Base-by-base conservation (phyloP, 2,888 invertebrate species). In the Sphecodes monilicornis region DNA sequence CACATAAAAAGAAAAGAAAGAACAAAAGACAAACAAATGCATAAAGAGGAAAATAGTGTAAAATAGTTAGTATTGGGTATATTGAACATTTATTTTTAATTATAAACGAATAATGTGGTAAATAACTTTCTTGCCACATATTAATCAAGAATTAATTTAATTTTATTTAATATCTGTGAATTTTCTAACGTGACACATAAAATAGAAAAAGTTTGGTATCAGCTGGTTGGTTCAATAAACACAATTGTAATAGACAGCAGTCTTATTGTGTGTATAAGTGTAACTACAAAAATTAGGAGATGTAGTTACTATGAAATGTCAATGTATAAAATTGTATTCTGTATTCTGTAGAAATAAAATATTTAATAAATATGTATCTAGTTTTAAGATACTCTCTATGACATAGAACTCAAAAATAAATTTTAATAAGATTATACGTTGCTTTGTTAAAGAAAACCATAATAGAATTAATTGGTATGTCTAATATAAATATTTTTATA, bases 1-100 rank as follows among this genome's bases (percentile, higher is more conserved):
- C 84, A 85, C 29, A 68, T 86, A 13, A 64, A 60, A 43, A 81
- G 84, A 26, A 91, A 83, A 69, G 83, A 88, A n/a, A 89, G 88
- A 79, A 60, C 36, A 41, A 71, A 57, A 3, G 86, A 86, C 46
- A 84, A 76, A 69, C 82, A 84, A 80, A 72, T 80, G 46, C 66
- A 74, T 72, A 85, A 85, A 73, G 13, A 80, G 57, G 76, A 87
- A 18, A 72, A 18, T 71, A 43, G 50, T 74, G 66, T 66, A 68
- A 88, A 84, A 13, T 85, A 83, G 73, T 74, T 74, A 43, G 29
- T 60, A 71, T 13, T 43, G 5, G 18, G 43, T 32, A 69, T 2
- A 32, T 66, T 50, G 46, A 41, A 54, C 3, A 16, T 22, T 57
- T 36, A 10, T 16, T 43, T 70, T 36, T 26, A 60, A 46, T 16